Evolutionary conservation across 2,888 invertebrate species (phyloP).

Genomic region (Acanthococcus lagerstroemiae): DNA sequence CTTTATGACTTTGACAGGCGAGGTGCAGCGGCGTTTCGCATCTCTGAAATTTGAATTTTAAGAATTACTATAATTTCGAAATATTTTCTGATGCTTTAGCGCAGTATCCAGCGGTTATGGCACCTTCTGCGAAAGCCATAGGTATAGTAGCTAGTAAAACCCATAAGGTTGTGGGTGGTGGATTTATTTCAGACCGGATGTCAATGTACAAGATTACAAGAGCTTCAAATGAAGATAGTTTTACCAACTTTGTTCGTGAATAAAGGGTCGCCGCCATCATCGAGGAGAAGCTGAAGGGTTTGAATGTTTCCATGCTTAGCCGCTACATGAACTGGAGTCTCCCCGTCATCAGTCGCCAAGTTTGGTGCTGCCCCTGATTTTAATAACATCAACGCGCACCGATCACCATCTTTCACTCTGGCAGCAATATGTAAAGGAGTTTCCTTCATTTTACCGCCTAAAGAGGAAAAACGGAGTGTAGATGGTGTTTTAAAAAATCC

Average conservation of each 20-base stretch:
- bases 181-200: too few relatives aligned
- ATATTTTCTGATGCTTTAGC: too few relatives aligned
- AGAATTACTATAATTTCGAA: not conserved
- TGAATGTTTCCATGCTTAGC: slow-evolving; percentile 83
- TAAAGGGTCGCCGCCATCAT: slow-evolving; percentile 89
- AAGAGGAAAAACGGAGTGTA: not conserved
- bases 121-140: too few relatives aligned
- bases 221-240: not conserved
- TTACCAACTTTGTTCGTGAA: slow-evolving; percentile 71
- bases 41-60: slow-evolving; percentile 47
- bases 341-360: slow-evolving; percentile 87
- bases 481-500: too few relatives aligned
- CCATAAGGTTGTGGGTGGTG: too few relatives aligned
- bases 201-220: too few relatives aligned
- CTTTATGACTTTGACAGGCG: slow-evolving; percentile 75
- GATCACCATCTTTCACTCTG: slow-evolving; percentile 77
- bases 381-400: slow-evolving; percentile 91
- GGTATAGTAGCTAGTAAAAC: too few relatives aligned
- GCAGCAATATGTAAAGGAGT: slow-evolving; percentile 97
- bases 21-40: slow-evolving; percentile 95
- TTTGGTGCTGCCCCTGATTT: slow-evolving; percentile 98
- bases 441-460: slow-evolving; percentile 75
- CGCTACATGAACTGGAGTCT: slow-evolving; percentile 94
- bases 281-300: slow-evolving; percentile 73
- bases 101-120: too few relatives aligned